Evolutionary conservation across 1,140 invertebrate genomes (phyloP), one percentile per base, ranked within the genome.

Genomic region (Dreissena rostriformis): DNA sequence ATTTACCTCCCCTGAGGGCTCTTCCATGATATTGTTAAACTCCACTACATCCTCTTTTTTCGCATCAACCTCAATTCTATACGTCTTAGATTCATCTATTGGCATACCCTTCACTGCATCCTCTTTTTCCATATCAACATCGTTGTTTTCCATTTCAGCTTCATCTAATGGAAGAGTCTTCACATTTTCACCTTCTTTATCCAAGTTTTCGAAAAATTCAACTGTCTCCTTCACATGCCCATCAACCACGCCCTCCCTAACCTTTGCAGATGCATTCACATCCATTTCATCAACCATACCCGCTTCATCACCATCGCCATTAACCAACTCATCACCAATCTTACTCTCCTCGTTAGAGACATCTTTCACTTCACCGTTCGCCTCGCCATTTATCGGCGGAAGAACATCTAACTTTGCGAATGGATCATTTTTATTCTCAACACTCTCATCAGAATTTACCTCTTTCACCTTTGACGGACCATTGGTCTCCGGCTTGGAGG

Each of bases 221-320:
- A 82, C 79, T 61, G 53, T 26, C 17, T 82, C 71, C 26, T 73
- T 82, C 8, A 74, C 79, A 15, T 66, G 29, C 5, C 79, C 79
- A 15, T 82, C 71, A 52, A 73, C 65, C 0, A 74, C 24, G n/a
- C 39, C 77, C 11, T 80, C 29, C 22, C 28, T 72, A 61, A 29
- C 65, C 52, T 19, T 24, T 7, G 53, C 29, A n/a, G 17, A 22
- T 14, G 55, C 5, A 28, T 39, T 55, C n/a, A 1, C 10, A 70
- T 39, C 39, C 61, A 24, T 72, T 26, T 57, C 53, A 49, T 24
- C 11, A 61, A 61, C 2, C 57, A n/a, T 61, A 61, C 6, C 57
- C 6, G 57, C 57, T n/a, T 61, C 57, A 61, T 61, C 57, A 61
- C 17, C 22, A 24, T 61, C 11, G 12, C 22, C 57, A 61, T n/a